Conservation (phyloP, 2,888 invertebrate genomes). For the Mimas tiliae region DNA sequence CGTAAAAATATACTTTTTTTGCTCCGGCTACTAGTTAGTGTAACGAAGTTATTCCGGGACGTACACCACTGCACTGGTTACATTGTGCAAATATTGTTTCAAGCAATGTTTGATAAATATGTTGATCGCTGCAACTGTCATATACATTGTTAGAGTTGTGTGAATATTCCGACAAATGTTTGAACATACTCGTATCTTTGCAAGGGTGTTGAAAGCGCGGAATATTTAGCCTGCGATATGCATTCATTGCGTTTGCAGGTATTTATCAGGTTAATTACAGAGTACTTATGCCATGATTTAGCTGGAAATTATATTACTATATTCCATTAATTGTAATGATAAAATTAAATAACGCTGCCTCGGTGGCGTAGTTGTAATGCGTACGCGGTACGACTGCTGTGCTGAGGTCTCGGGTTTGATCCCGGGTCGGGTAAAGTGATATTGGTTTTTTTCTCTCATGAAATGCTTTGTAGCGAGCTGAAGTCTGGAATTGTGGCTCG, state of each 20-base stretch:
- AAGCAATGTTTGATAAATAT: neutral
- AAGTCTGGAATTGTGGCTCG: no score
- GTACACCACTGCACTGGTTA: neutral
- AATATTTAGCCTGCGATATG: neutral
- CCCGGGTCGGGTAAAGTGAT: no score
- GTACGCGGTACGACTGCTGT: no score
- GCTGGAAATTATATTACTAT: no score
- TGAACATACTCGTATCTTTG: neutral
- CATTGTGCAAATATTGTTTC: constrained; percentile 3
- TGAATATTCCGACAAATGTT: constrained; percentile 3
- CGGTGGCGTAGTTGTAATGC: no score
- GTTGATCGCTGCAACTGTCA: neutral
- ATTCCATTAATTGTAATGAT: no score
- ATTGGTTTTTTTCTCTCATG: no score
- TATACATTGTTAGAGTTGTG: neutral
- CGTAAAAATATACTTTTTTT: neutral
- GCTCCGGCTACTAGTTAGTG: neutral
- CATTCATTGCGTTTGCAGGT: neutral
- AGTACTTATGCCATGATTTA: no score
- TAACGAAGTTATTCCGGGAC: neutral
- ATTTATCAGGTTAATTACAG: no score
- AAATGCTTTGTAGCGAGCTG: no score
- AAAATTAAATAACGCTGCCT: no score
- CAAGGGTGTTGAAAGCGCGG: neutral
- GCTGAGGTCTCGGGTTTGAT: no score